Percentiles rank a stretch among this genome's conserved stretches.
Conservation (phyloP, 1,140 invertebrate genomes). For the Odontomachus brunneus region DNA sequence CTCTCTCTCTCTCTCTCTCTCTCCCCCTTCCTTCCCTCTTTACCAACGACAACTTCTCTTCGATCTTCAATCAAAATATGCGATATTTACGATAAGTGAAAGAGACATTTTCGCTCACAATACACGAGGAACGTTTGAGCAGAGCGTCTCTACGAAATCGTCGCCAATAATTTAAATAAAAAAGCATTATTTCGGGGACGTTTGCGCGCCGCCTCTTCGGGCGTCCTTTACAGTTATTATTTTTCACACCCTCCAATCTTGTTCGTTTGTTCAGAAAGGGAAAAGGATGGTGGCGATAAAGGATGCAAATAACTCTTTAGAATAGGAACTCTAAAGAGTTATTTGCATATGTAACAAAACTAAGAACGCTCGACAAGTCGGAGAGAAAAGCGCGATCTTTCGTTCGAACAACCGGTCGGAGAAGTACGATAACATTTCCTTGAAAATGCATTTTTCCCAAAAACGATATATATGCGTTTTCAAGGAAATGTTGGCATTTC, state of each 20-base stretch:
- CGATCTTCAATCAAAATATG: constrained; percentile 5
- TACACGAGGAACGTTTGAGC: background rate
- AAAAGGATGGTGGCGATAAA: too few species aligned
- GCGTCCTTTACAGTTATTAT: constrained; percentile 40
- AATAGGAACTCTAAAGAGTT: constrained; percentile 9
- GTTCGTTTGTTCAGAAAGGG: background rate
- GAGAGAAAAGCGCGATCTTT: constrained; percentile 44
- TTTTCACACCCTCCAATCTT: constrained; percentile 30
- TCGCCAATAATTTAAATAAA: constrained; percentile 28
- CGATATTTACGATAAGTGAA: constrained; percentile 34
- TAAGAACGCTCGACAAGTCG: background rate
- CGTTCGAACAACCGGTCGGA: constrained; percentile 23
- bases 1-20: background rate
- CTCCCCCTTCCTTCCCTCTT: background rate
- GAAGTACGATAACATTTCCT: constrained; percentile 25
- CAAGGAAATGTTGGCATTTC: constrained; percentile 13
- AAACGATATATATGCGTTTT: constrained; percentile 15
- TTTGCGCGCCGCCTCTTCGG: background rate
- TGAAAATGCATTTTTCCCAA: constrained; percentile 29
- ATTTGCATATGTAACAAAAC: constrained; percentile 47
- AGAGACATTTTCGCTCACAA: constrained; percentile 7
- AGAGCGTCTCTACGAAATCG: constrained; percentile 5
- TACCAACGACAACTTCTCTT: constrained; percentile 1
- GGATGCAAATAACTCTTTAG: too few species aligned
- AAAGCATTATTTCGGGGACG: background rate